phyloP scores from a whole-genome alignment of 2,888 invertebrate genomes.

The Troides helena region DNA sequence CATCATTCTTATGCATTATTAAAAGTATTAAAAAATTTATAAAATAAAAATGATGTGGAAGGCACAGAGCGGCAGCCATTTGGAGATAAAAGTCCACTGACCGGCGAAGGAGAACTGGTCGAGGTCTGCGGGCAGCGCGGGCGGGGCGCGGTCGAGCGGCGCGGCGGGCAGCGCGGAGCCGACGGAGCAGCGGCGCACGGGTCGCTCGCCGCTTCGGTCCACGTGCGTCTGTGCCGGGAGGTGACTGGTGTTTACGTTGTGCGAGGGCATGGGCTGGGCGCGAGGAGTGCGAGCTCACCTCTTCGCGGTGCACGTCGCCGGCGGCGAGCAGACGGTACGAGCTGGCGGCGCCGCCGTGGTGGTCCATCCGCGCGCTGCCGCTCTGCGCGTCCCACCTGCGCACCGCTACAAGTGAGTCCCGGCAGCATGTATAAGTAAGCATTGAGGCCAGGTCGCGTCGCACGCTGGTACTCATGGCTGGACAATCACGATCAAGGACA shows the following conservation, averaged over 20 bases:
- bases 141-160: conserved; percentile 45
- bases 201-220: conserved; percentile 50
- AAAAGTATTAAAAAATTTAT: no score
- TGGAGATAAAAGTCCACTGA: conserved; percentile 30
- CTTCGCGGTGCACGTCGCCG: conserved; percentile 47
- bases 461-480: no score
- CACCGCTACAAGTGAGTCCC: neutral
- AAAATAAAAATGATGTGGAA: no score
- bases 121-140: conserved; percentile 56
- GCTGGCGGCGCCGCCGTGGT: conserved; percentile 56
- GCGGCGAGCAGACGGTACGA: conserved; percentile 2
- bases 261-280: no score
- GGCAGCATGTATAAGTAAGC: no score
- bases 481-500: no score
- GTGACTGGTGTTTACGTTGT: no score
- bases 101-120: conserved; percentile 55
- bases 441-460: no score
- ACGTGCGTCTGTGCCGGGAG: conserved; percentile 43
- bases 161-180: conserved; percentile 37
- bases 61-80: no score
- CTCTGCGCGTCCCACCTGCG: conserved; percentile 60
- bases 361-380: conserved; percentile 56
- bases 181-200: conserved; percentile 49
- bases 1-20: no score
- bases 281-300: conserved; percentile 40